Evolutionary conservation across 1,140 invertebrate genomes (phyloP), one percentile per base, ranked within the genome.

Genomic region (Ptiloglossa arizonensis): DNA sequence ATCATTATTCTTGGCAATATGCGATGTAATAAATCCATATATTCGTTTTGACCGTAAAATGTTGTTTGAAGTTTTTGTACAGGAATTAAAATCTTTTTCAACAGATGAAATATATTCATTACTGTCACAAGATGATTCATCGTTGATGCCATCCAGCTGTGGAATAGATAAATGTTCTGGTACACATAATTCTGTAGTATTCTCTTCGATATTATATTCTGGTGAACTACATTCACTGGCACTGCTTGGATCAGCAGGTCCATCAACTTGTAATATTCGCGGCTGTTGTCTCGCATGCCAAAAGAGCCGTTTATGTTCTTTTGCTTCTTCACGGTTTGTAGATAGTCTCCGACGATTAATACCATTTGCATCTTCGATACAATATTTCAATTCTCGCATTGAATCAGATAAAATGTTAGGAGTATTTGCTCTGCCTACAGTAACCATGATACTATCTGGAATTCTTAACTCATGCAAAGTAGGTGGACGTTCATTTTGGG

Each of bases 191-290:
- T n/a, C 29, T 5, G 59, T 15, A 4, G 80, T 76, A 71, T 88
- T 87, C 35, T 92, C 90, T 15, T 91, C 91, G 1, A 83, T 63
- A 15, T 86, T 90, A 52, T 91, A 91, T 27, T 91, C 91, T 0
- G 90, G 91, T 0, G 91, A 92, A 50, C 90, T 90, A 64, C 90
- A 91, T 48, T 92, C 91, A 38, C 90, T 91, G 2, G 87, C 87
- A 22, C 90, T 94, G 22, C 93, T 93, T 70, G 93, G 92, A 90
- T 95, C 94, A 13, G 94, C 94, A n/a, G 95, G 92, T 1, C 95
- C 95, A 85, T 95, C 94, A 38, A 95, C 91, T 86, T 95, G 95
- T 0, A 94, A 81, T 59, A 94, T 93, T 60, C 91, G 87, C 2
- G 91, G 88, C n/a, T 91, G 90, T 64, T 89, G 88, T 66, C 91